Evolutionary conservation across 2,113 vertebrate species (phyloP), one percentile per base, ranked within the genome.

Genomic region (Lagopus leucura): DNA sequence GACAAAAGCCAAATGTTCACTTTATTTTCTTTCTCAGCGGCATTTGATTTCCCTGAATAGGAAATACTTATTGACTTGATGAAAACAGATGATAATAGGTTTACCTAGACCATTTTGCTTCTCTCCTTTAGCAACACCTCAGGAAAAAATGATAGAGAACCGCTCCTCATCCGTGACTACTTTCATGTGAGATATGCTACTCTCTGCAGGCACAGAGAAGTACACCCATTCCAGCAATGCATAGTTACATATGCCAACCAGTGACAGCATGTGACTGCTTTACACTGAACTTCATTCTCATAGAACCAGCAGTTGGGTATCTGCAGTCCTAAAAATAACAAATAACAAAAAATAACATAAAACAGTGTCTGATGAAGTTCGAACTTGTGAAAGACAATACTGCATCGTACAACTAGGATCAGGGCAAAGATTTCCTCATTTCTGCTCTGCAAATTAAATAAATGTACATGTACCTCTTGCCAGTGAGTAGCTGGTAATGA

Each of bases 341-440:
- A 43, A 43, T 43, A 43, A 43, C 42, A 43, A 43, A 43, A 43
- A 43, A 50, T 32, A 54, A 36, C 42, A 45, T 11, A 64, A 76
- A 88, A 83, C 13, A 0, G 57, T 40, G 30, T 20, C 52, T 47
- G 10, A 36, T 74, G 47, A 66, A 57, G 89, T 54, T 87, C 47
- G 38, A 14, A 16, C 38, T 71, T 34, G 36, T 89, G 61, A 28
- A 74, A 77, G 64, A 38, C 10, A 21, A 18, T 20, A 32, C 24
- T 9, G 2, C 1, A 0, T 12, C 17, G 24, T 6, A 45, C 70
- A 70, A 40, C 19, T 50, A 69, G 27, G 32, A 72, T 65, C 1
- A 13, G 61, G 38, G 21, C 34, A 30, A 72, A 65, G 67, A 47
- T 0, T 0, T 8, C 17, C 0, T 0, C 14, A 9, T 75, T 78